Percentiles rank a stretch among this genome's conserved stretches.
phyloP scores from a whole-genome alignment of 2,888 invertebrate species.

The Leucoptera coffeella region DNA sequence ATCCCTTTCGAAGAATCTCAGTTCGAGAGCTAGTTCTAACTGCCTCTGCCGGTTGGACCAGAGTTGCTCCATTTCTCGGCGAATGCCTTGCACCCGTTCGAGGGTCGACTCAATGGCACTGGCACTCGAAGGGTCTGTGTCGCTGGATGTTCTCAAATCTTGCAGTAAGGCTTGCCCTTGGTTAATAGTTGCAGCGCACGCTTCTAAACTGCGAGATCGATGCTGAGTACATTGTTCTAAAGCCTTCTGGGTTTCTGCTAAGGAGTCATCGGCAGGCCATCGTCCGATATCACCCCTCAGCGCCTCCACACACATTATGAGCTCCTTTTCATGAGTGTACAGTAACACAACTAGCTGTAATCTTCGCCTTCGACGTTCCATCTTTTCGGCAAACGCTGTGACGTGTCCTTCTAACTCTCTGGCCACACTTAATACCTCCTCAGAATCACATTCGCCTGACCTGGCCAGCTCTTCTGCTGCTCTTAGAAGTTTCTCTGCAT shows the following conservation, averaged over 20 bases:
- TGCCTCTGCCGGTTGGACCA: conserved; percentile 86
- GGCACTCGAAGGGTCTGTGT: conserved; percentile 69
- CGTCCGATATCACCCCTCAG: conserved; percentile 65
- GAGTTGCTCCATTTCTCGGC: conserved; percentile 84
- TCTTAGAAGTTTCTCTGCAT: conserved; percentile 92
- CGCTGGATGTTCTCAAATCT: conserved; percentile 74
- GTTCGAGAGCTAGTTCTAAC: conserved; percentile 78
- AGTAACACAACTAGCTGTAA: conserved; percentile 91
- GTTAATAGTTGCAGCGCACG: conserved; percentile 84
- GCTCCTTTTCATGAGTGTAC: conserved; percentile 94
- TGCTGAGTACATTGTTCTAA: conserved; percentile 89
- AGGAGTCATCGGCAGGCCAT: conserved; percentile 59
- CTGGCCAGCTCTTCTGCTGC: conserved; percentile 94
- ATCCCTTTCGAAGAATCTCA: conserved; percentile 85
- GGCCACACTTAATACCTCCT: conserved; percentile 92
- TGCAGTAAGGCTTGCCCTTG: conserved; percentile 85
- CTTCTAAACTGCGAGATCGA: conserved; percentile 82
- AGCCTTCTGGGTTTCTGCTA: conserved; percentile 82
- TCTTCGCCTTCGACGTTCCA: conserved; percentile 82
- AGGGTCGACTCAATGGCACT: conserved; percentile 86
- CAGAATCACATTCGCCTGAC: conserved; percentile 93
- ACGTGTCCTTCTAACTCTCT: conserved; percentile 91
- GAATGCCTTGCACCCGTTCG: conserved; percentile 80
- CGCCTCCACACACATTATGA: conserved; percentile 86
- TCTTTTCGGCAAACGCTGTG: conserved; percentile 86